Evolutionary conservation across 2,888 invertebrate genomes (phyloP).

Genomic region (Pseudolycoriella hygida): DNA sequence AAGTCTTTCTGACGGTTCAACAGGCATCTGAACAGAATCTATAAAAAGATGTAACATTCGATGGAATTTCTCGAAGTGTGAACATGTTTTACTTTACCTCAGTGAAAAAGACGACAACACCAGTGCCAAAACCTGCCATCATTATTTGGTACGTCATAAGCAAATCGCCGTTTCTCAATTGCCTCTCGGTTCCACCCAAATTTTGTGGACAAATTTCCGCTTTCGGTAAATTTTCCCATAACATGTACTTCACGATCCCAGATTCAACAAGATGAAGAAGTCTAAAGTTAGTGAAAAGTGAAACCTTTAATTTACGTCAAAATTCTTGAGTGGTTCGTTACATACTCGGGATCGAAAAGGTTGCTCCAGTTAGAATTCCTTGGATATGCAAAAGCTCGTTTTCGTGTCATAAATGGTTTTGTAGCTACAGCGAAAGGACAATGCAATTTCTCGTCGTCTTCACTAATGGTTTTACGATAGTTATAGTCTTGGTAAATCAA

Average conservation of each 20-base stretch:
- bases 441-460: constrained; percentile 39
- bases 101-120: constrained; percentile 42
- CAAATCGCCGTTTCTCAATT: constrained; percentile 56
- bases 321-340: neutral
- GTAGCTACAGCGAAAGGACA: constrained; percentile 65
- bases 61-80: neutral
- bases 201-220: constrained; percentile 68
- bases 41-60: neutral
- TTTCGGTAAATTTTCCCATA: constrained; percentile 44
- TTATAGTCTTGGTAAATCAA: constrained; percentile 54
- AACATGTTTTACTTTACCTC: constrained; percentile 32
- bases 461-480: constrained; percentile 35
- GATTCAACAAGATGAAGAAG: constrained; percentile 50
- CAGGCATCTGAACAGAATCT: neutral
- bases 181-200: constrained; percentile 61
- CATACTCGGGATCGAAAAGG: constrained; percentile 55
- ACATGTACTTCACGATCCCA: constrained; percentile 53
- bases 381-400: constrained; percentile 57
- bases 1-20: neutral
- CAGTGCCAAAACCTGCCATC: constrained; percentile 45
- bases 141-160: constrained; percentile 65
- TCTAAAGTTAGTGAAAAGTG: constrained; percentile 28
- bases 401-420: constrained; percentile 42
- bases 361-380: constrained; percentile 37
- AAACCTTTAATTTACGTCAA: too few species aligned